Conservation (phyloP, 2,113 vertebrate species). For the Bos javanicus region DNA sequence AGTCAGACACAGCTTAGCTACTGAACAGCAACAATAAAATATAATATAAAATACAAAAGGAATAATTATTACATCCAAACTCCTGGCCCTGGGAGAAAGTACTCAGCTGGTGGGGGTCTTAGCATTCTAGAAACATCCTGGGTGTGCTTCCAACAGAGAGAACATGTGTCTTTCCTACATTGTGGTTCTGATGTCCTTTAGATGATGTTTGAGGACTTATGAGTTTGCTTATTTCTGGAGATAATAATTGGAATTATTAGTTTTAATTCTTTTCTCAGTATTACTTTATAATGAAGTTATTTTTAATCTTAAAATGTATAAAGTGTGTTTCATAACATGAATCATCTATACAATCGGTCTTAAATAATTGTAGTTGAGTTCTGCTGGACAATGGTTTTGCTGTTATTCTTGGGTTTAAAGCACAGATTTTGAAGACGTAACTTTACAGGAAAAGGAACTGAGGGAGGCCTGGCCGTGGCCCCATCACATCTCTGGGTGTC, state of each 20-base stretch:
- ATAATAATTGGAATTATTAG: not conserved
- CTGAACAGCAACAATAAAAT: not conserved
- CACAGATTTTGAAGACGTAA: not conserved
- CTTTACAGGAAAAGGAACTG: not conserved
- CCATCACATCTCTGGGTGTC: rapidly evolving
- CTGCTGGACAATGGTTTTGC: not conserved
- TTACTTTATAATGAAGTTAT: not conserved
- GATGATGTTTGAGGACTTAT: not conserved
- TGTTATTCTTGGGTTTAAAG: not conserved
- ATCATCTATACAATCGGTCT: not conserved
- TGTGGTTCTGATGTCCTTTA: not conserved
- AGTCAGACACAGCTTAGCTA: not conserved
- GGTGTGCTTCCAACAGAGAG: not conserved
- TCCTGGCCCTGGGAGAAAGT: not conserved
- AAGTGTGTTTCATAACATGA: not conserved
- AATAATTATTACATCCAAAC: not conserved
- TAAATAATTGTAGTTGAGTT: not conserved
- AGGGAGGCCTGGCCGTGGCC: not conserved
- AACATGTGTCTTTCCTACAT: not conserved
- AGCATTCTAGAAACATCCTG: not conserved
- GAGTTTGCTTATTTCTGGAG: not conserved
- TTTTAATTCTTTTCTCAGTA: not conserved
- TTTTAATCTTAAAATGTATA: not conserved
- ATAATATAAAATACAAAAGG: not conserved
- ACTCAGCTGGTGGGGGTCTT: not conserved